Percentiles rank a stretch among this genome's conserved stretches.
Evolutionary conservation across 2,797 vertebrate genomes (phyloP).

Genomic region (Alfaro cultratus): DNA sequence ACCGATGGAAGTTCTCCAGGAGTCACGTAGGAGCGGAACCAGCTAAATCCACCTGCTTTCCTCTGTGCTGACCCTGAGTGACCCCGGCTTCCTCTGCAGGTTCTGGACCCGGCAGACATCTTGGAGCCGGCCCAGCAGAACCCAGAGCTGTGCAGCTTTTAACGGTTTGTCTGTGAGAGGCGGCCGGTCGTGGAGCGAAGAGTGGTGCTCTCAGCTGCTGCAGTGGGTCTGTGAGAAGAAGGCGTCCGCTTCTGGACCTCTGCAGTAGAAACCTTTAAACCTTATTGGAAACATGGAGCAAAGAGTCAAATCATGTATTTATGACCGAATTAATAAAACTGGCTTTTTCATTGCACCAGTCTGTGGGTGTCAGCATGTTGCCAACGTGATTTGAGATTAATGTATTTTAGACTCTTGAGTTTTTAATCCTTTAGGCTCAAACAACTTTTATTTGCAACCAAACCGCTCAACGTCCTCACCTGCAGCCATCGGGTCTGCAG

Average conservation of each 20-base stretch:
- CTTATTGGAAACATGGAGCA: background rate
- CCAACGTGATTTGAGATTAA: too few relatives aligned
- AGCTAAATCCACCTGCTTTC: background rate
- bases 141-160: conserved; percentile 23
- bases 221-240: conserved; percentile 25
- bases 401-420: too few relatives aligned
- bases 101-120: background rate
- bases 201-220: rapidly evolving
- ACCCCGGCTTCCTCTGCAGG: background rate
- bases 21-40: conserved; percentile 7
- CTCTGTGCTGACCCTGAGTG: too few relatives aligned
- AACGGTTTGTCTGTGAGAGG: background rate
- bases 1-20: background rate
- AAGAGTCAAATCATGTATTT: background rate
- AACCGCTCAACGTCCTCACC: too few relatives aligned
- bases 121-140: background rate
- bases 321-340: background rate
- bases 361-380: too few relatives aligned
- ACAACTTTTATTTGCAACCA: too few relatives aligned
- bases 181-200: conserved; percentile 17
- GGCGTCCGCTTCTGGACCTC: background rate
- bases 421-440: too few relatives aligned
- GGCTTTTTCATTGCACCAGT: background rate
- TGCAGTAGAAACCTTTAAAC: background rate
- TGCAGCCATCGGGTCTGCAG: too few relatives aligned